Evolutionary conservation across 1,140 invertebrate species (phyloP).

Genomic region (Tribolium castaneum): DNA sequence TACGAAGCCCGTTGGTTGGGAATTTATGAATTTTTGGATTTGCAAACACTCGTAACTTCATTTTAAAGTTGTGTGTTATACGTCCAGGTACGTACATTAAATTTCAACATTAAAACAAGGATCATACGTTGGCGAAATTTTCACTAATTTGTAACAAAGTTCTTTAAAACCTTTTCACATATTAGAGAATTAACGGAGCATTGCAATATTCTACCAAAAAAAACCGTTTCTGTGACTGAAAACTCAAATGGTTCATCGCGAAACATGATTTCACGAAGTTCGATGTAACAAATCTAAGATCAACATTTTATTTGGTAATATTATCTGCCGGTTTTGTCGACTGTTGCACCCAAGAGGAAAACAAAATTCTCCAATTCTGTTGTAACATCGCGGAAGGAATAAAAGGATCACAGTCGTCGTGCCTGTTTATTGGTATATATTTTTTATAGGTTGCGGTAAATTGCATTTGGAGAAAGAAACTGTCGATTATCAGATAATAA

Average conservation of each 20-base stretch:
- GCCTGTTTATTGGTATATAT: conserved; percentile 25
- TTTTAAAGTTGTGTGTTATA: too few relatives aligned
- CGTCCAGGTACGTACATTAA: too few relatives aligned
- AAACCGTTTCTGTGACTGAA: too few relatives aligned
- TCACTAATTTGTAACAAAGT: too few relatives aligned
- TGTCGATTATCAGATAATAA: conserved; percentile 6
- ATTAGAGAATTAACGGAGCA: too few relatives aligned
- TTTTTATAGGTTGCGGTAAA: conserved; percentile 21
- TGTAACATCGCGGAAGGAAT: conserved; percentile 1
- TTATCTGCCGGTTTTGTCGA: conserved; percentile 21
- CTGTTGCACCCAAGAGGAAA: conserved; percentile 31
- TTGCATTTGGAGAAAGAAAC: neutral
- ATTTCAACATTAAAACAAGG: too few relatives aligned
- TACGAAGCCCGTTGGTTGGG: neutral
- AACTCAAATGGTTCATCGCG: neutral
- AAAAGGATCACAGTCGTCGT: conserved; percentile 23
- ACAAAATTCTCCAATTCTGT: conserved; percentile 28
- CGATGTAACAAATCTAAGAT: conserved; percentile 13
- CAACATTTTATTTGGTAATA: conserved; percentile 18
- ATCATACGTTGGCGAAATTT: too few relatives aligned
- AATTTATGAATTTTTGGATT: too few relatives aligned
- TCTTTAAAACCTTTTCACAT: too few relatives aligned
- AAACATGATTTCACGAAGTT: neutral
- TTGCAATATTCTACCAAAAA: too few relatives aligned
- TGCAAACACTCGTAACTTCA: too few relatives aligned